Base-by-base conservation (phyloP, 2,797 vertebrate genomes). In the Spondyliosoma cantharus region DNA sequence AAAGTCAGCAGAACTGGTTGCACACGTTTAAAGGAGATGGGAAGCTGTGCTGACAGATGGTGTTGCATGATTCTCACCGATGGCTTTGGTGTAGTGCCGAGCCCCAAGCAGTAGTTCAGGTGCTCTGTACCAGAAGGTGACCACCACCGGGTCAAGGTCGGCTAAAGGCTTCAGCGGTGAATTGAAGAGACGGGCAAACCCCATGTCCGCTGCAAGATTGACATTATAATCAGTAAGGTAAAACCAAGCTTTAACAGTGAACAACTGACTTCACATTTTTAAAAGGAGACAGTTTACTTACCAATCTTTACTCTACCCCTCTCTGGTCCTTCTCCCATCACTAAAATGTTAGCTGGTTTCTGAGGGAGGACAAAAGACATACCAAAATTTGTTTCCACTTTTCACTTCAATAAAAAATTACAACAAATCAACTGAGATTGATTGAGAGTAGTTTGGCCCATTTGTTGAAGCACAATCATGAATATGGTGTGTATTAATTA, bases 151-250 rank as follows among this genome's bases (percentile, higher is more conserved):
- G 95, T 99, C 98, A 90, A 99, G 96, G 95, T 99, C 98, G 90
- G 98, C 98, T 98, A 99, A 98, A 98, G 98, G 98, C 97, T 99
- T 99, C 94, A 99, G 96, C 91, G 98, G 98, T 96, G 98, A 99
- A 96, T 99, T 99, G 96, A 99, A 99, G 93, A 99, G 96, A 68
- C 98, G 96, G 92, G 98, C 98, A 96, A 99, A 99, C 91, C 98
- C 98, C 98, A 99, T 99, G 92, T 99, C 98, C 92, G 98, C 98
- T 99, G 95, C 66, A 86, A 2, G 58, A 64, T 0, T 68, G 15
- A 66, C 14, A 67, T 25, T 2, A 74, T 3, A 49, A 27, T 76
- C 2, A 61, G 42, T 73, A 4, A 65, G 48, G 14, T 8, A 5
- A 57, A 6, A 43, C 20, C 20, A 46, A 62, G 50, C 7, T 22